A percentile compares a stretch with the other conserved stretches of the same genome.
Conservation (phyloP, 2,888 invertebrate species). For the Polymixis flavicincta region DNA sequence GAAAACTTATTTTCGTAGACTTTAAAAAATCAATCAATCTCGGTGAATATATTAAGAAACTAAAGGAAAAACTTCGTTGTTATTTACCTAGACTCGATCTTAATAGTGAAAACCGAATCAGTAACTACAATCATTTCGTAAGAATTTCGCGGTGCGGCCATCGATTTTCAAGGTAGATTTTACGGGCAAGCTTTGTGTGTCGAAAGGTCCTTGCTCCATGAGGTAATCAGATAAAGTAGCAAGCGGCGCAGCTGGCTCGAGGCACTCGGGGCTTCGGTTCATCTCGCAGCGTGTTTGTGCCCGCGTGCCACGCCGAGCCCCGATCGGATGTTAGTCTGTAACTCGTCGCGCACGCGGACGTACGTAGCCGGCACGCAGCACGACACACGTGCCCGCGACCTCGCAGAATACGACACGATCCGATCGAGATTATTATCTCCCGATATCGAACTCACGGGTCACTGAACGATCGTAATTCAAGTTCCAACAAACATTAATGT, state of each 20-base stretch:
- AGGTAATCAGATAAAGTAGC: constrained; percentile 87
- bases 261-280: constrained; percentile 74
- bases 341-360: constrained; percentile 84
- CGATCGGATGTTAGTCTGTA: constrained; percentile 81
- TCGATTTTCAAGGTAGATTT: constrained; percentile 87
- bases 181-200: constrained; percentile 86
- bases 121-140: constrained; percentile 74
- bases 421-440: constrained; percentile 66
- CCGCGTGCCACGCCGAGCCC: constrained; percentile 71
- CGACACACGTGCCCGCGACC: constrained; percentile 69
- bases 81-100: constrained; percentile 23
- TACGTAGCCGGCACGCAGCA: constrained; percentile 75
- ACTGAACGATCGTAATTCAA: constrained; percentile 70
- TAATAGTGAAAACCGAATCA: constrained; percentile 57
- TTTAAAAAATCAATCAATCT: background rate
- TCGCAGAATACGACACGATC: constrained; percentile 66
- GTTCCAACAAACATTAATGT: constrained; percentile 53
- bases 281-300: constrained; percentile 76
- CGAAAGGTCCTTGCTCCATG: constrained; percentile 89
- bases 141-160: constrained; percentile 80
- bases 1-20: constrained; percentile 11
- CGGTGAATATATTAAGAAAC: constrained; percentile 2
- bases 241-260: constrained; percentile 79
- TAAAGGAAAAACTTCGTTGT: background rate
- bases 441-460: constrained; percentile 72